Conservation (phyloP, 2,888 invertebrate species). For the Lymantria monacha region DNA sequence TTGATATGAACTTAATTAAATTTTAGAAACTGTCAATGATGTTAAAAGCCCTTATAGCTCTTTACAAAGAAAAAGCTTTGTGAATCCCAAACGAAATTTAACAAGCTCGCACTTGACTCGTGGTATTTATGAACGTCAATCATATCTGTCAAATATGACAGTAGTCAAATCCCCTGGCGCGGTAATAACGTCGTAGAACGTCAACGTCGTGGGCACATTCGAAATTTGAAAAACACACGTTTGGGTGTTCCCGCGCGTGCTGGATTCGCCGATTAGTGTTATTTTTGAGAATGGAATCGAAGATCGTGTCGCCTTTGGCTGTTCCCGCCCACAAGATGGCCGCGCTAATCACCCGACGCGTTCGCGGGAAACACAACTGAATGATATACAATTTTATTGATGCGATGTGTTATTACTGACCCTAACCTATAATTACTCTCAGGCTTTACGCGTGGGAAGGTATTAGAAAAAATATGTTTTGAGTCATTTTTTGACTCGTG, state of each 20-base stretch:
- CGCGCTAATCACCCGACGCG: conserved; percentile 74
- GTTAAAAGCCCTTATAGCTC: conserved; percentile 52
- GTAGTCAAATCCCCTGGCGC: conserved; percentile 76
- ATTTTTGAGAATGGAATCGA: conserved; percentile 79
- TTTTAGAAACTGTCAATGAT: conserved; percentile 39
- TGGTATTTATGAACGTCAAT: conserved; percentile 78
- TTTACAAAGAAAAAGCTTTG: conserved; percentile 61
- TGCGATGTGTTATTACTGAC: conserved; percentile 78
- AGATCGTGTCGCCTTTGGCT: conserved; percentile 79
- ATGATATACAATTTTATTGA: conserved; percentile 82
- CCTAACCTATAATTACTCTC: conserved; percentile 76
- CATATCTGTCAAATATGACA: conserved; percentile 78
- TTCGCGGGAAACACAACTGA: conserved; percentile 72
- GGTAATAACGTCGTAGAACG: conserved; percentile 73
- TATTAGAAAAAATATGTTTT: conserved; percentile 72
- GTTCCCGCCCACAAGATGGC: conserved; percentile 80
- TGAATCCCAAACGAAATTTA: conserved; percentile 52
- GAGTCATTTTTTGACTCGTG: conserved; percentile 70
- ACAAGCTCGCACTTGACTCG: conserved; percentile 72
- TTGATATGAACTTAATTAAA: conserved; percentile 9
- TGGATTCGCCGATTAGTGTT: conserved; percentile 79
- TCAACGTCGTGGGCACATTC: conserved; percentile 38
- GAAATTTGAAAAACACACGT: conserved; percentile 80
- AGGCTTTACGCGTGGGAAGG: conserved; percentile 78
- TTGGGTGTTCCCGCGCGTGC: conserved; percentile 72